These are phyloP conservation scores for Babyrousa celebensis DNA, from an alignment of 2,797 vertebrate species.

Conservation along the genomic window DNA sequence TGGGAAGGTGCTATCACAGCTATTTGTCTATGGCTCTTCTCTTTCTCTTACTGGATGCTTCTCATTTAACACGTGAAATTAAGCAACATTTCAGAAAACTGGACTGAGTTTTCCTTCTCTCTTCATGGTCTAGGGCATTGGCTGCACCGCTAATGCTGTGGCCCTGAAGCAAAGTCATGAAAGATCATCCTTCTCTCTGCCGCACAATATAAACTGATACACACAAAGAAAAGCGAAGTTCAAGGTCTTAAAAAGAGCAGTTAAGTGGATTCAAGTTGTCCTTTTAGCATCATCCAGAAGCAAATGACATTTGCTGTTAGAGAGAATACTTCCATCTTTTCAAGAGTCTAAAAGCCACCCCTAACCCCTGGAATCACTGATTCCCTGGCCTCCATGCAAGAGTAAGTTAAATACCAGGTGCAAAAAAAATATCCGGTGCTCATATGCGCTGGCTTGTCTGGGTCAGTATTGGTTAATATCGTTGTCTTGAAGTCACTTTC, in stretches of 20 bases:
- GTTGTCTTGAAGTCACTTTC: not conserved
- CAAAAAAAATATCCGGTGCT: no score
- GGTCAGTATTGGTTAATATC: not conserved
- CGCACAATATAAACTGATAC: not conserved
- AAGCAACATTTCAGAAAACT: not conserved
- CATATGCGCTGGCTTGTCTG: not conserved
- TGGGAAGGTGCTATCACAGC: not conserved
- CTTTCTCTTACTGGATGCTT: not conserved
- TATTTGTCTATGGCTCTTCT: not conserved
- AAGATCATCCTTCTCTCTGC: not conserved
- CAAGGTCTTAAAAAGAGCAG: not conserved
- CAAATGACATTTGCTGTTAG: not conserved
- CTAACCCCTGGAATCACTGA: not conserved
- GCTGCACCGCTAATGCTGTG: not conserved
- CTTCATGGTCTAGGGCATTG: not conserved
- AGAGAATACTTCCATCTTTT: not conserved
- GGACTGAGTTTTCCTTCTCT: not conserved
- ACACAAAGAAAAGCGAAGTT: not conserved
- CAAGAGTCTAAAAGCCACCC: not conserved
- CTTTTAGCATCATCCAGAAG: not conserved
- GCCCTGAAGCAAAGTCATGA: not conserved
- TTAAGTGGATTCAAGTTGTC: not conserved
- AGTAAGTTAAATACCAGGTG: not conserved
- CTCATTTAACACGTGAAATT: not conserved
- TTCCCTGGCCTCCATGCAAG: not conserved